These are phyloP conservation scores for Pseudomyrmex dendroicus DNA, from an alignment of 1,140 invertebrate species.

Conservation along the genomic window DNA sequence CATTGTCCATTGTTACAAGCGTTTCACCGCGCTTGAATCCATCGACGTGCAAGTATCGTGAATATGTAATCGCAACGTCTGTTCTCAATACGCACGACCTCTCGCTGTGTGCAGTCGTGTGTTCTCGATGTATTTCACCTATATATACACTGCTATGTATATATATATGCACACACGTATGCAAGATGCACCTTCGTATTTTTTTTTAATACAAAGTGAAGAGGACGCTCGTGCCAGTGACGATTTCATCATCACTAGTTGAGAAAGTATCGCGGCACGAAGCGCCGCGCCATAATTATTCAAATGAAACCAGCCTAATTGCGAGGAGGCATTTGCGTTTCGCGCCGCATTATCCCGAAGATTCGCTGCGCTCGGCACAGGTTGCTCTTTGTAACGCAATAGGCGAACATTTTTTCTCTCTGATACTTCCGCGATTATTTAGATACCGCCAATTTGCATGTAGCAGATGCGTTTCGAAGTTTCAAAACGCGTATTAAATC, in stretches of 20 bases:
- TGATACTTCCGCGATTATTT: background rate
- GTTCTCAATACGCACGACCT: background rate
- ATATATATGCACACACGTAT: background rate
- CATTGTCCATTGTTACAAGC: slow-evolving; percentile 34
- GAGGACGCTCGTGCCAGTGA: background rate
- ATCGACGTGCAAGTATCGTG: background rate
- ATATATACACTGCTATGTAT: background rate
- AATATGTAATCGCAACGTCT: background rate
- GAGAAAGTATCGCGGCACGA: slow-evolving; percentile 3
- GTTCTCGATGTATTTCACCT: background rate
- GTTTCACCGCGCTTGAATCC: background rate
- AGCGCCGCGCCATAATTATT: slow-evolving; percentile 1
- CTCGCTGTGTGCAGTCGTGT: background rate
- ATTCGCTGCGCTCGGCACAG: background rate
- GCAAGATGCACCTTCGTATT: background rate
- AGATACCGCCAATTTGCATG: no score
- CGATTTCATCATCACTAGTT: slow-evolving; percentile 2
- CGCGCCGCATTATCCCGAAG: background rate
- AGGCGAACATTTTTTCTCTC: background rate
- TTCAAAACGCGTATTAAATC: no score
- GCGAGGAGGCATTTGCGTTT: slow-evolving; percentile 6
- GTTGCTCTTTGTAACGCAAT: background rate
- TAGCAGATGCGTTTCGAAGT: no score
- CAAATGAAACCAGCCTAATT: slow-evolving; percentile 11
- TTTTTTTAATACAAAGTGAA: background rate